A percentile compares a stretch with the other conserved stretches of the same genome.
These are phyloP conservation scores for Aurelia aurita complex sp. Pacific DNA, from an alignment of 30 jellyfish, hydroid and myxozoan species.

Conservation along the genomic window DNA sequence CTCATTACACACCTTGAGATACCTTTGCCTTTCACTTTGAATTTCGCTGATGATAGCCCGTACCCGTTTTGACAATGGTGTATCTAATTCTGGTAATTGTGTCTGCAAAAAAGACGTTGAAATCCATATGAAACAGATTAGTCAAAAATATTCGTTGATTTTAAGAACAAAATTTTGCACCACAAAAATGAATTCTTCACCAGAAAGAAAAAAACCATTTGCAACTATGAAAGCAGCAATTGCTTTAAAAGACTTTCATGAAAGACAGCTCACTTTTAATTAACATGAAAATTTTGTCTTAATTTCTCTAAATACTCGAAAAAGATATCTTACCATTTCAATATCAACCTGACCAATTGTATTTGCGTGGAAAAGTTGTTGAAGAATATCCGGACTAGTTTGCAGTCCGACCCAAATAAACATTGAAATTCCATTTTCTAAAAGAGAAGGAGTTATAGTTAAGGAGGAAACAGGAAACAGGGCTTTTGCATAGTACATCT, in stretches of 20 bases:
- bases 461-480: background rate
- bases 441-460: background rate
- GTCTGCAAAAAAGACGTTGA: conserved; percentile 53
- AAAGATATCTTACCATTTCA: conserved; percentile 78
- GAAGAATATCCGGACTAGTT: conserved; percentile 72
- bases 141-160: too few species aligned
- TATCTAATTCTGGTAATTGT: conserved; percentile 82
- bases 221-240: too few species aligned
- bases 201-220: too few species aligned
- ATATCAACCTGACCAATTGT: conserved; percentile 92
- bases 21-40: conserved; percentile 86
- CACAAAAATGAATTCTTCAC: too few species aligned
- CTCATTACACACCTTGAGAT: conserved; percentile 67
- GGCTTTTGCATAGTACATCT: too few species aligned
- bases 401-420: conserved; percentile 94
- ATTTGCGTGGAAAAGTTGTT: conserved; percentile 74
- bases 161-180: too few species aligned
- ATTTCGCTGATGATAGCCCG: conserved; percentile 70
- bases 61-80: conserved; percentile 84
- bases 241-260: too few species aligned
- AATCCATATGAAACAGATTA: too few species aligned
- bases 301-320: too few species aligned
- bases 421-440: conserved; percentile 94
- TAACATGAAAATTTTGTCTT: too few species aligned
- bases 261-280: too few species aligned